A percentile compares a stretch with the other conserved stretches of the same genome.
These are phyloP conservation scores for Stenolophus ochropezus DNA, from an alignment of 2,888 invertebrate species.

Conservation along the genomic window DNA sequence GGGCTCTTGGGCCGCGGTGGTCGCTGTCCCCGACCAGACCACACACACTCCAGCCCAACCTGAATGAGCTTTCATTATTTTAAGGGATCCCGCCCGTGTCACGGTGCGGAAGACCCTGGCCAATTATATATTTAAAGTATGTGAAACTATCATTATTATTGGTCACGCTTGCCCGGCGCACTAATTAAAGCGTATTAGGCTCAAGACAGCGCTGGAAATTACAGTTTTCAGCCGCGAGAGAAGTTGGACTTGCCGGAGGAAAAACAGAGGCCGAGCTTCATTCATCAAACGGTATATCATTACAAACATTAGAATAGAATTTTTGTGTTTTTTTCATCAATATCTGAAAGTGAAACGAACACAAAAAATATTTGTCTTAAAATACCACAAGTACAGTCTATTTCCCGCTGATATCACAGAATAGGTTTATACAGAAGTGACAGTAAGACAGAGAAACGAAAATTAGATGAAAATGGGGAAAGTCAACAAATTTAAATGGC, in stretches of 20 bases:
- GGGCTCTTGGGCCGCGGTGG: conserved; percentile 9
- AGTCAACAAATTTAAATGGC: too few species aligned
- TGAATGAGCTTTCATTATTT: conserved; percentile 57
- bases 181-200: conserved; percentile 59
- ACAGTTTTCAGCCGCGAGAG: conserved; percentile 48
- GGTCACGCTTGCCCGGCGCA: conserved; percentile 57
- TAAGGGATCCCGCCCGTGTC: conserved; percentile 52
- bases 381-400: too few species aligned
- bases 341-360: too few species aligned
- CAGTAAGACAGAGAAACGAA: too few species aligned
- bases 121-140: conserved; percentile 60
- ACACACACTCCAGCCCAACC: conserved; percentile 38
- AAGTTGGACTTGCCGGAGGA: neutral
- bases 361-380: too few species aligned
- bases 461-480: too few species aligned
- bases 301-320: neutral
- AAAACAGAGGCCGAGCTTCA: conserved; percentile 13
- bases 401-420: too few species aligned
- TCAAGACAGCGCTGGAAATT: conserved; percentile 47
- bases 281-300: neutral
- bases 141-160: conserved; percentile 61
- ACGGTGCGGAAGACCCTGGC: conserved; percentile 26
- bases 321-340: too few species aligned
- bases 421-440: too few species aligned
- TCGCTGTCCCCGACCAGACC: conserved; percentile 17